Base-by-base conservation (phyloP, 1,140 invertebrate genomes). In the Lepidurus arcticus region DNA sequence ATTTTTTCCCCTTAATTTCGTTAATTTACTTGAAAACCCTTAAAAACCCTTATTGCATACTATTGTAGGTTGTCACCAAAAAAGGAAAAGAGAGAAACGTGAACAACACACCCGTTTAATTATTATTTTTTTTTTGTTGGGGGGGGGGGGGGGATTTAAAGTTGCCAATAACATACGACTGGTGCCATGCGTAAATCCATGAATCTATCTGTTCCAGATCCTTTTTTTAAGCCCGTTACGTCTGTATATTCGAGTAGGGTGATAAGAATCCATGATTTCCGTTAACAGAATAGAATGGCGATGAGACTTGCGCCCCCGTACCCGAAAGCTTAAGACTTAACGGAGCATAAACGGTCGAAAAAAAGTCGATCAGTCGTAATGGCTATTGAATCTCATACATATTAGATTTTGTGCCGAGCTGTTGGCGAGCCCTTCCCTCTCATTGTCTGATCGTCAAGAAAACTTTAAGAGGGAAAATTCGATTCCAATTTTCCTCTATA, bases 301-400 rank as follows among this genome's bases (percentile, higher is more conserved):
- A 65, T 65, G 21, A 21, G 53, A 13, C 53, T 65, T 65, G 53
- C 34, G 34, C 16, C 53, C 47, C 53, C 21, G 53, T 65, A 16
- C 34, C 34, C 34, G 1, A 21, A 21, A 16, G 53, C 21, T 16
- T 21, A n/a, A 65, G 53, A 65, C n/a, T 65, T 65, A 65, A 65
- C 13, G 53, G 53, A 16, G 53, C 53, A 21, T 65, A 65, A 65
- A 65, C 53, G 53, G n/a, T 7, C 10, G 16, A 47, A 47, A 47
- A 47, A 47, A 47, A 10, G 45, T 47, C 45, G 45, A 47, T 47
- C 45, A 47, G 16, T 47, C 45, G 10, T 47, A 47, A 47, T 47
- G 45, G 53, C 53, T 65, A 65, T 65, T 65, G 53, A n/a, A 65
- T 16, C 53, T 65, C 53, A 65, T 65, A 16, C 53, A 65, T 65